phyloP scores from a whole-genome alignment of 2,888 invertebrate genomes.

The Mythimna lalbum region DNA sequence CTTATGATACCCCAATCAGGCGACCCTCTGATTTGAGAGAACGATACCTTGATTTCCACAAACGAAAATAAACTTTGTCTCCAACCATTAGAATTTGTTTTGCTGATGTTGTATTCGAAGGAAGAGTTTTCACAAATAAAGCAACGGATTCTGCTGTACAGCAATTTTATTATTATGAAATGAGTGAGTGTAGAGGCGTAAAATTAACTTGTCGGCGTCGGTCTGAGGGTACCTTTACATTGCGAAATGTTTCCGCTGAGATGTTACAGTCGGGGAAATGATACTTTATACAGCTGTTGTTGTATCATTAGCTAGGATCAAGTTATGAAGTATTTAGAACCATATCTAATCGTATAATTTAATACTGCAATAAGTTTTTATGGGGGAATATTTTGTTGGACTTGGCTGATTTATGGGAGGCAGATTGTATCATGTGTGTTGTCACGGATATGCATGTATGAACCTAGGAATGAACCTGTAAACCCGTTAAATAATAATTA shows the following conservation, averaged over 20 bases:
- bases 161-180: constrained; percentile 78
- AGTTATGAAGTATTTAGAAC: constrained; percentile 44
- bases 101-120: constrained; percentile 18
- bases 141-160: constrained; percentile 69
- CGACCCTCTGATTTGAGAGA: constrained; percentile 80
- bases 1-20: constrained; percentile 85
- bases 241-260: constrained; percentile 61
- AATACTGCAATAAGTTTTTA: constrained; percentile 36
- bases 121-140: constrained; percentile 71
- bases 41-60: constrained; percentile 57
- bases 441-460: not conserved
- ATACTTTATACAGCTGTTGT: constrained; percentile 58
- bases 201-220: constrained; percentile 73
- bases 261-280: constrained; percentile 56
- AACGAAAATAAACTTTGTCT: constrained; percentile 62
- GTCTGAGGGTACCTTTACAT: constrained; percentile 62
- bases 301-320: constrained; percentile 48
- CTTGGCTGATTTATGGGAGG: constrained; percentile 3
- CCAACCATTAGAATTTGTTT: constrained; percentile 42
- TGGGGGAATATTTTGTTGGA: constrained; percentile 10
- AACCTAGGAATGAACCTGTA: too few relatives aligned
- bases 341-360: constrained; percentile 30
- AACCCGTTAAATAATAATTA: too few relatives aligned
- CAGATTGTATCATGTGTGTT: not conserved
- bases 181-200: constrained; percentile 74